Conservation (phyloP, 2,888 invertebrate species). For the Acanthosepion esculentum region DNA sequence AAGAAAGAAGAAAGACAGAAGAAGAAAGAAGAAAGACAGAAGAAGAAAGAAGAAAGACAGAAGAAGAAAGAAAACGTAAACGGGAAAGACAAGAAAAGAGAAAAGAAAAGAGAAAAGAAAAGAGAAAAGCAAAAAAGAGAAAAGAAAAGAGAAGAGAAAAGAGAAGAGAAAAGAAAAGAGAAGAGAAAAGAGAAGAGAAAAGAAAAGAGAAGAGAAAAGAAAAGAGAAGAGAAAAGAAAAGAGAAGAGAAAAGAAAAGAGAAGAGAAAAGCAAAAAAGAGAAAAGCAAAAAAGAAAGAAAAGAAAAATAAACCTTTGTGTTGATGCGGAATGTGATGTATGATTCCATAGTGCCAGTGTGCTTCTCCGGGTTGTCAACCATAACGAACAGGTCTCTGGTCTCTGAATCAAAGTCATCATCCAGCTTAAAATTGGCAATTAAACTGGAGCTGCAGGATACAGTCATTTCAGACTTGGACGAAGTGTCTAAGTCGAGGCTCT, state of each 20-base stretch:
- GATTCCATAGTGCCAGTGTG: slow-evolving; percentile 83
- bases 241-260: no score
- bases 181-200: no score
- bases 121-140: background rate
- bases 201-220: no score
- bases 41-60: background rate
- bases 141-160: background rate
- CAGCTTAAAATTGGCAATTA: slow-evolving; percentile 68
- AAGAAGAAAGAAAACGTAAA: background rate
- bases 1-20: background rate
- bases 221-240: no score
- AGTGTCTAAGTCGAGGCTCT: slow-evolving; percentile 70
- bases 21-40: background rate
- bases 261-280: no score
- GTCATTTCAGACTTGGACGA: slow-evolving; percentile 67
- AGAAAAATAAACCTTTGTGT: slow-evolving; percentile 79
- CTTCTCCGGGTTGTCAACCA: slow-evolving; percentile 84
- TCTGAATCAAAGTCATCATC: slow-evolving; percentile 71
- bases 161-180: background rate
- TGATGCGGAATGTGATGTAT: slow-evolving; percentile 82
- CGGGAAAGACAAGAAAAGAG: background rate
- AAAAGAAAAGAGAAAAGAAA: background rate
- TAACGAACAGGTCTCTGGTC: slow-evolving; percentile 79
- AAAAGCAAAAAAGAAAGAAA: background rate
- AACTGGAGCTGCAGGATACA: slow-evolving; percentile 69